Base-by-base conservation (phyloP, 2,113 vertebrate species). In the Spermophilus dauricus region DNA sequence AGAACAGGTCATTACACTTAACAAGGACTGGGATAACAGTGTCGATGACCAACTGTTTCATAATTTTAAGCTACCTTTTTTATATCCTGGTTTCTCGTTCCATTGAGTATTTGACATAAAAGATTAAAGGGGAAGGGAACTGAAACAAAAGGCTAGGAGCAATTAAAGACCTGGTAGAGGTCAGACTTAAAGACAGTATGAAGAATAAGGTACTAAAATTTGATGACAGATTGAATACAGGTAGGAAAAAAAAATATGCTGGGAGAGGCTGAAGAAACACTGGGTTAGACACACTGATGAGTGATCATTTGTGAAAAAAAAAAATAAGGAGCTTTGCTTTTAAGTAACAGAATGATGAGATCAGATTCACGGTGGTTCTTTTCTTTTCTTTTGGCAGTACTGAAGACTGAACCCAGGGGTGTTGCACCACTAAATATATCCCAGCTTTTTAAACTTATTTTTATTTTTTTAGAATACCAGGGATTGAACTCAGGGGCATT, bases 101-200 rank as follows among this genome's bases (percentile, higher is more conserved):
- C 65, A 91, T 13, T 56, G 70, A 93, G 26, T 42, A 42, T 89
- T n/a, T 89, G 53, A 69, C 24, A 56, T 69, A 82, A 87, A 65
- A 56, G 14, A 89, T 34, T 84, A 73, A 91, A 87, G 28, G 45
- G 84, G 16, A 81, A 93, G 39, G 12, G 34, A 76, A 75, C 4
- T n/a, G 5, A 91, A 96, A 94, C 34, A 75, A 86, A 1, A 91
- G 65, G 37, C 34, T 2, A 92, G n/a, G 9, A 58, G 32, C 56
- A 95, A 95, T 89, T 22, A 58, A 78, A 94, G 42, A 78, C 42
- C 70, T 94, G 65, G 58, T 72, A 16, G n/a, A 78, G 14, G 69
- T 85, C 75, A 94, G 63, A 85, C 65, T 94, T 85, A 17, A 96
- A 96, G 69, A 42, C 0, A 42, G 22, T 12, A 82, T 32, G 24